Conservation (phyloP, 1,140 invertebrate species). For the Phenacoccus solenopsis region DNA sequence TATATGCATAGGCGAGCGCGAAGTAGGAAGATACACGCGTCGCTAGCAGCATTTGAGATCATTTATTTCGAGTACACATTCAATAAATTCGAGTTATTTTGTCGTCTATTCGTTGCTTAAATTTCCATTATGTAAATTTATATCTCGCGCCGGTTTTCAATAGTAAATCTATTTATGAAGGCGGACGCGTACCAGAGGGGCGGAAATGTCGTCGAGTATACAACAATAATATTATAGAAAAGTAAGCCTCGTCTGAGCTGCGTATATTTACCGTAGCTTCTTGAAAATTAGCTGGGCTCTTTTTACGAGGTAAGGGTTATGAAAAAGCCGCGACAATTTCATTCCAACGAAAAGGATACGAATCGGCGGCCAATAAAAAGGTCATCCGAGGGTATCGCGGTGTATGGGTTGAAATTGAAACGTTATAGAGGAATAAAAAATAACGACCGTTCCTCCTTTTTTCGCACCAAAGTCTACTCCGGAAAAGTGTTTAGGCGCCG, state of each 20-base stretch:
- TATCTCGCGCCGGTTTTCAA: not conserved
- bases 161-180: not conserved
- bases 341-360: too few species aligned
- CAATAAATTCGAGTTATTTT: slow-evolving; percentile 3
- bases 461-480: slow-evolving; percentile 9
- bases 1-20: not conserved
- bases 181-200: not conserved
- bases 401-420: not conserved
- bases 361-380: not conserved
- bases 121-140: slow-evolving; percentile 3
- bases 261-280: too few species aligned
- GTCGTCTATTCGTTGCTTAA: slow-evolving; percentile 1
- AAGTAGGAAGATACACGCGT: not conserved
- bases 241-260: too few species aligned
- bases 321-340: too few species aligned
- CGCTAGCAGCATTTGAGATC: not conserved
- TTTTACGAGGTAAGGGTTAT: too few species aligned
- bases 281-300: too few species aligned
- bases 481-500: slow-evolving; percentile 15
- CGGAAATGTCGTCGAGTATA: not conserved
- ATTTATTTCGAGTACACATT: not conserved
- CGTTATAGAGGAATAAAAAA: not conserved
- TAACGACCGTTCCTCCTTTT: not conserved
- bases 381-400: too few species aligned
- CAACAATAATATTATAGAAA: too few species aligned